Conservation (phyloP, 2,888 invertebrate genomes). For the Sarcophaga caerulescens region DNA sequence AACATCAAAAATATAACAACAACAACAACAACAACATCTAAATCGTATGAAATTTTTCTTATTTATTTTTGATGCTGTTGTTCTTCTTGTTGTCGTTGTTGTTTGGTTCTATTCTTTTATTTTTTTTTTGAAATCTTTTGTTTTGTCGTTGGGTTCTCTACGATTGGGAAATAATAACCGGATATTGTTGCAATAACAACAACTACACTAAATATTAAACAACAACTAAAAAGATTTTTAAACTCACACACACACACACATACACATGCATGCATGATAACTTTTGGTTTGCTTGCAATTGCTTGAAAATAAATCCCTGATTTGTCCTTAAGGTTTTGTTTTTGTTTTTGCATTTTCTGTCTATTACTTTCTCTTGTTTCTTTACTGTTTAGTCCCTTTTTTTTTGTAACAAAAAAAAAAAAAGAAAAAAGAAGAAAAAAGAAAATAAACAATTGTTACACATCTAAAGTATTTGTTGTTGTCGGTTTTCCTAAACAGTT, state of each 20-base stretch:
- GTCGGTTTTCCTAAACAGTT: not conserved
- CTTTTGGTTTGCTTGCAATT: slow-evolving; percentile 35
- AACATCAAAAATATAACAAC: not conserved
- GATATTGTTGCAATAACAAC: slow-evolving; percentile 54
- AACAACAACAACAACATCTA: not conserved
- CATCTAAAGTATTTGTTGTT: slow-evolving; percentile 26
- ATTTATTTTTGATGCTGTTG: slow-evolving; percentile 38
- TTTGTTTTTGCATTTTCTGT: not conserved
- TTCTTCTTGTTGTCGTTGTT: slow-evolving; percentile 7
- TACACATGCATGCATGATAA: slow-evolving; percentile 34
- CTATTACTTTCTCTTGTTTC: slow-evolving; percentile 6
- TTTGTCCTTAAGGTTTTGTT: not conserved
- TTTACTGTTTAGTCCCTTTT: slow-evolving; percentile 26
- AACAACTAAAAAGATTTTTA: slow-evolving; percentile 2
- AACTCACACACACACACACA: not conserved
- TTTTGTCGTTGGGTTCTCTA: slow-evolving; percentile 4
- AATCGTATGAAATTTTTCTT: slow-evolving; percentile 21
- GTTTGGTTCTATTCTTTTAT: slow-evolving; percentile 32
- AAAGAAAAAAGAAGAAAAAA: not conserved
- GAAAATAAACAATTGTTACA: slow-evolving; percentile 52
- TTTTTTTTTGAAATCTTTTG: slow-evolving; percentile 20
- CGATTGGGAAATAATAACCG: slow-evolving; percentile 51
- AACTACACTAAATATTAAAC: slow-evolving; percentile 21
- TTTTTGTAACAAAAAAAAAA: not conserved
- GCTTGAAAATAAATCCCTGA: slow-evolving; percentile 20